Evolutionary conservation across 2,797 vertebrate genomes (phyloP), one percentile per base, ranked within the genome.

Genomic region (Crax fasciolata): DNA sequence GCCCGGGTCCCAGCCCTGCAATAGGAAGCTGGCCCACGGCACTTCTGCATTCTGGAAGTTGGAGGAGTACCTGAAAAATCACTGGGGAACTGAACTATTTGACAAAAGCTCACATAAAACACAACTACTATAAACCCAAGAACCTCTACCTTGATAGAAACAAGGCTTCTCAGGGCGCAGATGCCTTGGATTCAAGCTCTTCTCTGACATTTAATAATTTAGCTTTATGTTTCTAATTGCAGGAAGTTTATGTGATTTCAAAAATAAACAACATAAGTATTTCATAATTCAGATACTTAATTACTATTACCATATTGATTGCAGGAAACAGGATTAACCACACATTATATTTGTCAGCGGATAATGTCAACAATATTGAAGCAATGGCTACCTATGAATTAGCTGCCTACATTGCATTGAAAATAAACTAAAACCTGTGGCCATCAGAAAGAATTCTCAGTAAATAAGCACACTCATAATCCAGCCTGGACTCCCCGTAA

Each of bases 241-340:
- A 97, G 95, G 94, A 95, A 96, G 95, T 89, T 92, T 81, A 48
- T 63, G 48, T 73, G 89, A 95, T 73, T 96, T 93, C 0, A 28
- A 94, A 94, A 94, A 96, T 90, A 94, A 95, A 93, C 94, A 94
- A 77, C 82, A 46, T 91, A 96, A 95, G 94, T 89, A 87, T 92
- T 93, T 84, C 91, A 88, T 96, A 93, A 94, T 81, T 95, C 92
- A 90, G 66, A 95, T 79, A 94, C 74, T 97, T 96, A 97, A 96
- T 96, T 96, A 96, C 77, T 91, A 96, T 89, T 92, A 93, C 91
- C 93, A 92, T 86, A 96, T 96, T 95, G 92, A 97, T 93, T 95
- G 79, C 84, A 96, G 95, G 95, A 92, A 96, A 89, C 52, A 93
- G 52, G 70, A 94, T 94, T 93, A 94, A 91, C 92, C 90, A 92